A percentile compares a stretch with the other conserved stretches of the same genome.
These are phyloP conservation scores for Phyllopteryx taeniolatus DNA, from an alignment of 2,113 vertebrate species.

Conservation along the genomic window DNA sequence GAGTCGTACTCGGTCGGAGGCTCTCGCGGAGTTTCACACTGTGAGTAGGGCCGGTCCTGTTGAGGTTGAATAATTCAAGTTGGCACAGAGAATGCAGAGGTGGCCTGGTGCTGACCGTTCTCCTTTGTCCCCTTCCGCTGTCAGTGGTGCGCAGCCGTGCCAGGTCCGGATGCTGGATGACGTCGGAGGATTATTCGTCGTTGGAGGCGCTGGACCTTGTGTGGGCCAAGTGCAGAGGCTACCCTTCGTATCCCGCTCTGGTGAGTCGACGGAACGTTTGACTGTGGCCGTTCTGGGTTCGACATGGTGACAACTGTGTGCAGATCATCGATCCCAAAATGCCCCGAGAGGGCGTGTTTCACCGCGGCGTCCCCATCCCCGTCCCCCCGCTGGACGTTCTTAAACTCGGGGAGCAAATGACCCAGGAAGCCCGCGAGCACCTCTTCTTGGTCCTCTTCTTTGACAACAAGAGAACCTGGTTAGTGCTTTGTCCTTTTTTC, in stretches of 20 bases:
- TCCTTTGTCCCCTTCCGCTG: conserved; percentile 18
- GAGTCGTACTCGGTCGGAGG: conserved; percentile 94
- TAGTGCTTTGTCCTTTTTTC: conserved; percentile 51
- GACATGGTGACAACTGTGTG: background rate
- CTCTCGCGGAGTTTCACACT: conserved; percentile 85
- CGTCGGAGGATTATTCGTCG: conserved; percentile 89
- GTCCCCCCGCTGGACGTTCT: conserved; percentile 95
- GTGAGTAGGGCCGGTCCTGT: conserved; percentile 64
- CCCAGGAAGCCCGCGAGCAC: conserved; percentile 96
- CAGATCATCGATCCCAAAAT: conserved; percentile 99
- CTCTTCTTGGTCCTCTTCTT: conserved; percentile 98
- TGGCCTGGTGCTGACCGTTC: background rate
- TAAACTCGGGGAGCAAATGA: conserved; percentile 98
- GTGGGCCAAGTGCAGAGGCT: conserved; percentile 98
- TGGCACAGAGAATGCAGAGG: background rate
- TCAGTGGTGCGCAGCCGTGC: conserved; percentile 87
- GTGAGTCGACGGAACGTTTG: conserved; percentile 66
- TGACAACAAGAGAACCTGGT: conserved; percentile 99
- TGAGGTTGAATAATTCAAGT: background rate
- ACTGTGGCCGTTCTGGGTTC: background rate
- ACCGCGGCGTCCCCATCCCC: conserved; percentile 93
- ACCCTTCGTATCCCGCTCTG: conserved; percentile 96
- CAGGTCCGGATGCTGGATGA: conserved; percentile 86
- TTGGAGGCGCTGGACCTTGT: conserved; percentile 95
- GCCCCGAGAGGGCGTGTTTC: conserved; percentile 97